phyloP scores from a whole-genome alignment of 2,888 invertebrate genomes.

The Agrilus biguttatus region DNA sequence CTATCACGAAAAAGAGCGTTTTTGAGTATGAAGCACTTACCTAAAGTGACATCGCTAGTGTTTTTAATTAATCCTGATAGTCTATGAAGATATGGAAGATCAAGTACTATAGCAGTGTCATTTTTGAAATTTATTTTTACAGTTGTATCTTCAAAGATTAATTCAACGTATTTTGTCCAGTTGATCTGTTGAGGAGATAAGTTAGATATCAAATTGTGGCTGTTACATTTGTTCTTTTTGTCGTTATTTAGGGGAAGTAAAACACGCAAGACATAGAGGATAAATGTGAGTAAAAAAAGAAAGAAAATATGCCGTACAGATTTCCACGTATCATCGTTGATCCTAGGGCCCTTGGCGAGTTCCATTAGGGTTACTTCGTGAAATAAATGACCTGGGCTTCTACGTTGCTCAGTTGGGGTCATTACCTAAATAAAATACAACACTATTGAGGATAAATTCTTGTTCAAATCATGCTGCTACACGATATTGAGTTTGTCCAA shows the following conservation, averaged over 20 bases:
- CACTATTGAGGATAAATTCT: slow-evolving; percentile 14
- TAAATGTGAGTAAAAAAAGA: background rate
- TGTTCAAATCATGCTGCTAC: background rate
- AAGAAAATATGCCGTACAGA: slow-evolving; percentile 23
- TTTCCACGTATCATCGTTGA: slow-evolving; percentile 31
- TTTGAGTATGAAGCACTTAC: slow-evolving; percentile 25
- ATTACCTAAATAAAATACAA: slow-evolving; percentile 37
- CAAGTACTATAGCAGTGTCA: slow-evolving; percentile 50
- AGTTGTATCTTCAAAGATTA: slow-evolving; percentile 43
- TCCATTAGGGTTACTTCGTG: slow-evolving; percentile 45
- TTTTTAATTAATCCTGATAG: slow-evolving; percentile 38
- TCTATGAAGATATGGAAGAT: slow-evolving; percentile 49
- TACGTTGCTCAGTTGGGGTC: slow-evolving; percentile 46
- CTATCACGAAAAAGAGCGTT: background rate
- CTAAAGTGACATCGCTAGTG: slow-evolving; percentile 39
- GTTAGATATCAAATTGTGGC: background rate
- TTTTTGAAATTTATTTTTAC: slow-evolving; percentile 27
- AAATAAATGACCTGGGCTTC: slow-evolving; percentile 46
- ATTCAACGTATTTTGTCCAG: slow-evolving; percentile 44
- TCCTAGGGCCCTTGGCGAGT: slow-evolving; percentile 34
- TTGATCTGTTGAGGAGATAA: slow-evolving; percentile 37
- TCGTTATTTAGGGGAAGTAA: too few species aligned
- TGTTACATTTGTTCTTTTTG: too few species aligned
- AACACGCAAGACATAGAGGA: background rate
- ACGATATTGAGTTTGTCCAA: too few species aligned